Evolutionary conservation across 2,888 invertebrate species (phyloP).

Genomic region (Theodoxus fluviatilis): DNA sequence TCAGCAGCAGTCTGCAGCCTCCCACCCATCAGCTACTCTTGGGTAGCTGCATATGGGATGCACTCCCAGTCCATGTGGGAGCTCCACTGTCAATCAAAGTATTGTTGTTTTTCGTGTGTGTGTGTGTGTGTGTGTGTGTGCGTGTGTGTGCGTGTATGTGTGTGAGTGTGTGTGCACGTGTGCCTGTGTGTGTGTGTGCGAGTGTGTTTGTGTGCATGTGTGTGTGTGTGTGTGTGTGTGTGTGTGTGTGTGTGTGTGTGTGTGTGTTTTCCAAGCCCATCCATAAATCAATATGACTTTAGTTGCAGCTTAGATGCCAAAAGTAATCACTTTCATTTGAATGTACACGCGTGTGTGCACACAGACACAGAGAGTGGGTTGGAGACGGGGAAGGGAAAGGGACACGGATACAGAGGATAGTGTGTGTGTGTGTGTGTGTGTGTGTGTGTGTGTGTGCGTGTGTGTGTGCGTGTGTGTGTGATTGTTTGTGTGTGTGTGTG

Average conservation of each 20-base stretch:
- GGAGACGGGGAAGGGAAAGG: background rate
- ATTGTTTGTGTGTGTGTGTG: slow-evolving; percentile 14
- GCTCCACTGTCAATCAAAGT: no score
- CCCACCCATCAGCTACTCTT: no score
- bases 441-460: background rate
- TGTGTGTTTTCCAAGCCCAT: no score
- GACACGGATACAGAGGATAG: background rate
- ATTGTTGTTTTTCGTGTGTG: slow-evolving; percentile 10
- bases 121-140: background rate
- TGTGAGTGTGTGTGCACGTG: background rate
- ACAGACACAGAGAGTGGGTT: background rate
- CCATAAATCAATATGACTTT: no score
- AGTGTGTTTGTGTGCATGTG: background rate
- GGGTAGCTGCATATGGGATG: no score
- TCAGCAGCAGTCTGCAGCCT: no score
- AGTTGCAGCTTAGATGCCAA: no score
- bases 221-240: no score
- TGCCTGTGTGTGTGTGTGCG: slow-evolving; percentile 1
- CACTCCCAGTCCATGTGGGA: no score
- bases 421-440: slow-evolving; percentile 1
- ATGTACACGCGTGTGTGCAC: background rate
- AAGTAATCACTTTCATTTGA: background rate
- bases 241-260: no score
- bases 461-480: slow-evolving; percentile 14
- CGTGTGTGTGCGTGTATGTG: background rate